Percentiles rank a stretch among this genome's conserved stretches.
These are phyloP conservation scores for Amphibalanus amphitrite DNA, from an alignment of 1,140 invertebrate species.

Conservation along the genomic window DNA sequence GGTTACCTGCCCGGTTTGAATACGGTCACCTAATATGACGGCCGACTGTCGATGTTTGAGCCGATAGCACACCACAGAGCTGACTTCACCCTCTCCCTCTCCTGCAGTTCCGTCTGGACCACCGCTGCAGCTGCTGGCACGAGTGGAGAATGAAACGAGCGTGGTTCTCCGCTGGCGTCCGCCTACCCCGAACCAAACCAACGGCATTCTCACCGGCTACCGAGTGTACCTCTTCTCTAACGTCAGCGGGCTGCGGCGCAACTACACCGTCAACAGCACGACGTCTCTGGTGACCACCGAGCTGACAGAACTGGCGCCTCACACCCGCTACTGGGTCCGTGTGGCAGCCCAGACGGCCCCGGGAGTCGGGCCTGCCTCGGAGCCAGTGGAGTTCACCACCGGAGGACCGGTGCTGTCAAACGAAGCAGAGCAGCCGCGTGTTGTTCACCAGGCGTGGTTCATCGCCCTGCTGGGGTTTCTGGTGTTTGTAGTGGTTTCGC, in stretches of 20 bases:
- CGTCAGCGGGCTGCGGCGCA: neutral
- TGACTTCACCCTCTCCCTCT: no score
- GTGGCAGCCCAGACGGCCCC: slow-evolving; percentile 16
- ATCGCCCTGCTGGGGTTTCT: slow-evolving; percentile 15
- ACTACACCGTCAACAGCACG: neutral
- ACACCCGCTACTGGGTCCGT: slow-evolving; percentile 14
- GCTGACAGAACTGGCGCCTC: slow-evolving; percentile 12
- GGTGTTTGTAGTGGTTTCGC: slow-evolving; percentile 13
- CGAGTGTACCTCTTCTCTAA: neutral
- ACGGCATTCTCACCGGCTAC: neutral
- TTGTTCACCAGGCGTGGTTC: slow-evolving; percentile 12
- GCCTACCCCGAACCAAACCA: neutral
- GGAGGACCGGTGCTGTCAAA: neutral
- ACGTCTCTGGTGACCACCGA: slow-evolving; percentile 11
- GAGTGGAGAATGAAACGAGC: neutral
- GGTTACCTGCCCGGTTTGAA: no score
- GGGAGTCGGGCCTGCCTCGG: slow-evolving; percentile 14
- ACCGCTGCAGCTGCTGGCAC: neutral
- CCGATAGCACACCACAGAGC: no score
- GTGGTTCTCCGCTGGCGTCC: neutral
- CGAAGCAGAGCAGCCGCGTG: neutral
- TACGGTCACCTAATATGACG: no score
- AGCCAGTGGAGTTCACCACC: slow-evolving; percentile 10
- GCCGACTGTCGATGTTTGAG: no score
- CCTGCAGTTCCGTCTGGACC: neutral